Evolutionary conservation across 2,888 invertebrate genomes (phyloP).

Genomic region (Euproctis similis): DNA sequence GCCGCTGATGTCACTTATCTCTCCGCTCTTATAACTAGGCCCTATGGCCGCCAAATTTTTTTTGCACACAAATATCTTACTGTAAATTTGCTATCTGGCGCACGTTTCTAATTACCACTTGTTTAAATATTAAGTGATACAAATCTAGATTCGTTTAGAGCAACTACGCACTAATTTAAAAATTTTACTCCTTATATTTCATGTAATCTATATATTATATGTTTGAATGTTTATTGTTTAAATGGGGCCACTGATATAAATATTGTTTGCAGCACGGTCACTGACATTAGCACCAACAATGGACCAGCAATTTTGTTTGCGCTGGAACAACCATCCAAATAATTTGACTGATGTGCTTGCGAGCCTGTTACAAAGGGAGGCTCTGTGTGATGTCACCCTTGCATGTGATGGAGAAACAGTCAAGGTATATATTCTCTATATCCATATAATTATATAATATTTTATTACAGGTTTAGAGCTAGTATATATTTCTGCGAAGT

Average conservation of each 20-base stretch:
- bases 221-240: constrained; percentile 8
- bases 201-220: constrained; percentile 28
- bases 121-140: constrained; percentile 50
- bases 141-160: constrained; percentile 45
- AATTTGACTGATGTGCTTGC: constrained; percentile 93
- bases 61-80: constrained; percentile 65
- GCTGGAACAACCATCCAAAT: constrained; percentile 95
- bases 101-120: constrained; percentile 61
- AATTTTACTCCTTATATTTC: constrained; percentile 27
- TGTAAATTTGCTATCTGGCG: constrained; percentile 64
- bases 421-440: constrained; percentile 70
- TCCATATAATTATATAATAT: no score
- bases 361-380: constrained; percentile 90
- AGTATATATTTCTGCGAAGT: no score
- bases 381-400: constrained; percentile 93
- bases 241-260: constrained; percentile 10
- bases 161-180: constrained; percentile 31
- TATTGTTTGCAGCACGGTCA: constrained; percentile 68
- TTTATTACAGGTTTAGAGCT: no score
- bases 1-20: constrained; percentile 76
- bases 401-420: constrained; percentile 94
- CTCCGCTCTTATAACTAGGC: constrained; percentile 73
- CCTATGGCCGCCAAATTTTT: constrained; percentile 74
- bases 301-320: constrained; percentile 93
- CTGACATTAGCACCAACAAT: constrained; percentile 77